Evolutionary conservation across 2,113 vertebrate genomes (phyloP).

Genomic region (Empidonax alnorum): DNA sequence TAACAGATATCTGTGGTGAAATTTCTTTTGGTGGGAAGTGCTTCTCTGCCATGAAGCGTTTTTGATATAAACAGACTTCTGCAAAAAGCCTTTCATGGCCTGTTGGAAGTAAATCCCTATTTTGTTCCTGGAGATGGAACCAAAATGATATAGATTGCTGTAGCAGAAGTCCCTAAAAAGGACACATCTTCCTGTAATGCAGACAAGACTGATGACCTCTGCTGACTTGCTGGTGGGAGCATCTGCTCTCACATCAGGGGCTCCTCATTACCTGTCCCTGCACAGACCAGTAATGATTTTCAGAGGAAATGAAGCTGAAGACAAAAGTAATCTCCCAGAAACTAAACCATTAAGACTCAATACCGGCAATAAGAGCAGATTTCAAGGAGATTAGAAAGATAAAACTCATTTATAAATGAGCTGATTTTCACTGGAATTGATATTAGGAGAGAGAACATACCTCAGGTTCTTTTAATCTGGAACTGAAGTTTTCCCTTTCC

Average conservation of each 20-base stretch:
- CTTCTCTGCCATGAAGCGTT: neutral
- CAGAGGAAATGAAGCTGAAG: neutral
- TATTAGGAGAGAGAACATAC: neutral
- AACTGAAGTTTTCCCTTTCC: neutral
- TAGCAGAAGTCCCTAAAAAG: neutral
- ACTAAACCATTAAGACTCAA: neutral
- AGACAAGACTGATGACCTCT: conserved; percentile 17
- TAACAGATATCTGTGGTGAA: neutral
- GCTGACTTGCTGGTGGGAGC: conserved; percentile 1
- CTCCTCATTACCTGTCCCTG: neutral
- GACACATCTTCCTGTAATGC: neutral
- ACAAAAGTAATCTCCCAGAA: conserved; percentile 4
- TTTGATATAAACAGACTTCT: neutral
- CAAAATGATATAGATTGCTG: neutral
- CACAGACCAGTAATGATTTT: neutral
- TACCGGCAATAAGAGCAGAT: neutral
- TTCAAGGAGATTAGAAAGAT: conserved; percentile 10
- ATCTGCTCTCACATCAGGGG: conserved; percentile 46
- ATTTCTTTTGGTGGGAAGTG: neutral
- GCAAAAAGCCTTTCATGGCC: neutral
- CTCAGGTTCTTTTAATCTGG: neutral
- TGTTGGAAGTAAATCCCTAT: neutral
- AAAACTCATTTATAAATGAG: neutral
- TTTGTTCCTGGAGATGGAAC: neutral
- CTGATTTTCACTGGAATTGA: neutral